Evolutionary conservation across 2,888 invertebrate genomes (phyloP), one percentile per base, ranked within the genome.

Genomic region (Amblyjoppa fuscipennis): DNA sequence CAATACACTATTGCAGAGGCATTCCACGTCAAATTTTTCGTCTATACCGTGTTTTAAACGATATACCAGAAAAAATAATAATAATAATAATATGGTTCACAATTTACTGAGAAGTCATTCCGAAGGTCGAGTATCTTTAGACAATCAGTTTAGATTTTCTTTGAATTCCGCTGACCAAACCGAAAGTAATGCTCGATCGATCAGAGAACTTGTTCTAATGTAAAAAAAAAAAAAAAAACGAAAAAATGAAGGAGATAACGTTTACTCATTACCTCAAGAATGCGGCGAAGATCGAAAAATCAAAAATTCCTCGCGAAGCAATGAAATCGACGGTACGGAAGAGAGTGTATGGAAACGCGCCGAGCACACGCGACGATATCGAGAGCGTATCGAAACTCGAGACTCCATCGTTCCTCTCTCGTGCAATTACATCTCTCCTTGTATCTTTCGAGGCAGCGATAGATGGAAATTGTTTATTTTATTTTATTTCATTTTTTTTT

Each of bases 331-430:
- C 16, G 74, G 13, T 45, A 11, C 16, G 34, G 5, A 7, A 61
- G 28, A 61, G 4, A 28, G 45, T 53, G n/a, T 49, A n/a, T 31
- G 53, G 64, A 81, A 85, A 81, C 49, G 84, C 78, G 25, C 38
- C 20, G 74, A 20, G 49, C 68, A 59, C 84, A 84, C 84, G 84
- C 84, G 73, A 84, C 66, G 81, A 77, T 74, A 78, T 81, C 84
- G 61, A 28, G 69, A 61, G 77, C 41, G 73, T 53, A 80, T 78
- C 77, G 84, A 85, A 85, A 81, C 69, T 78, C 81, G 81, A 85
- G 77, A 81, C 81, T 81, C 81, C 69, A 78, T 78, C 81, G 69
- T 66, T 0, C 64, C 64, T 51, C 41, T 56, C 59, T 69, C 81
- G 45, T 45, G 78, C 81, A 78, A 78, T 85, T 81, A 81, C 74